Base-by-base conservation (phyloP, 2,797 vertebrate species). In the Centroberyx gerrardi region DNA sequence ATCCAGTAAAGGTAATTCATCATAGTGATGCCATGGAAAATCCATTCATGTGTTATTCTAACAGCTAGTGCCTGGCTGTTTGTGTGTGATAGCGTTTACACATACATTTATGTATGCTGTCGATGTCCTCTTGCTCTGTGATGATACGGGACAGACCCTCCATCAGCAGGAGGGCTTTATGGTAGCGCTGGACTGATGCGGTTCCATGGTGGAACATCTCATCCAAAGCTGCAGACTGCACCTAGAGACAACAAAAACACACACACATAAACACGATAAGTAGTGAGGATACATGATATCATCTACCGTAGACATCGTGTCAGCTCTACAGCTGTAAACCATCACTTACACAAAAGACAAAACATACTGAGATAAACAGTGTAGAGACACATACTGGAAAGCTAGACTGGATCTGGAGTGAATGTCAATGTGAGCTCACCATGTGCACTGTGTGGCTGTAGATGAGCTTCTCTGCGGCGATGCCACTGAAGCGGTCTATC, bases 141-240 rank as follows among this genome's bases (percentile, higher is more conserved):
- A 99, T 95, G 86, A 97, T 95, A 72, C 94, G 95, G 53, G 96
- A 94, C 40, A 99, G 94, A 14, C 98, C 98, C 85, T 99, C 98
- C 97, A 99, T 95, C 60, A 99, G 94, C 78, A 99, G 91, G 70
- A 99, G 92, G 17, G 98, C 97, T 87, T 97, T 98, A 70, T 98
- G 96, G 90, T 99, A 99, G 79, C 97, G 95, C 71, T 97, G 96
- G 3, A 95, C 87, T 0, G 97, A 98, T 36, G 96, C 94, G 71
- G 96, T 93, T 12, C 96, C 95, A 52, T 94, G 95, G 78, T 98
- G 97, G 88, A 99, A 99, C 98, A 99, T 99, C 94, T 99, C 98
- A 52, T 99, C 98, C 76, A 99, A 91, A 5, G 98, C 98, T 1
- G 98, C 97, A 8, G 97, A 94, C 85, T 99, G 97, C 1, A 99